A percentile compares a stretch with the other conserved stretches of the same genome.
Evolutionary conservation across 2,797 vertebrate species (phyloP).

Genomic region (Bryconaethiops microstoma): DNA sequence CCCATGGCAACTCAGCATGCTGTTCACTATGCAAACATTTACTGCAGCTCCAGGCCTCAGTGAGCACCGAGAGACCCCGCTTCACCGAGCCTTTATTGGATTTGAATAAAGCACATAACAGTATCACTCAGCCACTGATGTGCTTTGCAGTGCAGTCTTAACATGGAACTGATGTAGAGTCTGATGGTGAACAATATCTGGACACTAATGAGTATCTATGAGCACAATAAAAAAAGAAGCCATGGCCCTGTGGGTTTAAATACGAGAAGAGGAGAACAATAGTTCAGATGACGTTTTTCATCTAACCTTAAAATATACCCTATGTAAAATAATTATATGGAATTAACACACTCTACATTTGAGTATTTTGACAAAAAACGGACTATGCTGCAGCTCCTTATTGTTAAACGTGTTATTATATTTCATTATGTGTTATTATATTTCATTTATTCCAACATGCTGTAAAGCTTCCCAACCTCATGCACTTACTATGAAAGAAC

Average conservation of each 20-base stretch:
- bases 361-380: background rate
- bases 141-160: background rate
- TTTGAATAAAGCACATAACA: slow-evolving; percentile 28
- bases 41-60: slow-evolving; percentile 10
- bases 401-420: too few relatives aligned
- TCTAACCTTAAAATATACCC: too few relatives aligned
- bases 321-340: too few relatives aligned
- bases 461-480: background rate
- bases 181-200: background rate
- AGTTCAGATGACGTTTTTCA: background rate
- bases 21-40: slow-evolving; percentile 35
- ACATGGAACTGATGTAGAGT: background rate
- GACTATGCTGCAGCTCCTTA: too few relatives aligned
- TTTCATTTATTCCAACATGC: background rate
- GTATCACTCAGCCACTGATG: slow-evolving; percentile 13
- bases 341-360: background rate
- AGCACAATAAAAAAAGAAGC: background rate
- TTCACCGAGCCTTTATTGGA: slow-evolving; percentile 30
- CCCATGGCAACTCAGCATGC: slow-evolving; percentile 5
- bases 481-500: too few relatives aligned
- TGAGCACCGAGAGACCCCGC: background rate
- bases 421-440: too few relatives aligned
- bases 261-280: background rate
- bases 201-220: slow-evolving; percentile 13
- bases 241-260: background rate